Conservation (phyloP, 1,140 invertebrate genomes). For the Nasonia giraulti region DNA sequence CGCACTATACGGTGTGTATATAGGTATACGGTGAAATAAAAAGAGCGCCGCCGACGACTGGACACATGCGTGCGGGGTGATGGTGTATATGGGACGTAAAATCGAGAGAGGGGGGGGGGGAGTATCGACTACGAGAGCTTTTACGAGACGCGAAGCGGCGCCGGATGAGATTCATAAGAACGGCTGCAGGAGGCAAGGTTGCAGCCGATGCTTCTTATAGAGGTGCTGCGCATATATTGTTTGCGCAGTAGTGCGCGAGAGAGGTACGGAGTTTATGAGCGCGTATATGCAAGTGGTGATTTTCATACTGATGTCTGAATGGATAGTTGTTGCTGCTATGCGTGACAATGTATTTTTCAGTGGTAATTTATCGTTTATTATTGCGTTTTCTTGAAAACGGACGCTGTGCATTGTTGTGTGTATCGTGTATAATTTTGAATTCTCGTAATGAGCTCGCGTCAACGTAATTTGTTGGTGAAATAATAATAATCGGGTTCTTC, state of each 20-base stretch:
- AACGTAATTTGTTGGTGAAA: no score
- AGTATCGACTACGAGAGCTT: slow-evolving; percentile 17
- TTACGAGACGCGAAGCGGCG: slow-evolving; percentile 33
- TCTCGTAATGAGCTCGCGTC: no score
- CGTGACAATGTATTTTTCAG: no score
- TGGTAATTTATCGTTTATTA: no score
- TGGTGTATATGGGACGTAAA: slow-evolving; percentile 12
- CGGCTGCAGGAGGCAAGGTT: background rate
- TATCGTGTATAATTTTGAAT: no score
- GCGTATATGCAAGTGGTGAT: background rate
- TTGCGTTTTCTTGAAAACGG: no score
- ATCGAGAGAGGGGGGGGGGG: background rate
- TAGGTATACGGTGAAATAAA: background rate
- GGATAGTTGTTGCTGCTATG: no score
- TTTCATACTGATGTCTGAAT: background rate
- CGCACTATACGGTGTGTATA: no score
- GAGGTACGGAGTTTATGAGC: background rate
- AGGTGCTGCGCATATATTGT: background rate
- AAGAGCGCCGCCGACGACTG: background rate
- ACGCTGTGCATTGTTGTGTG: no score
- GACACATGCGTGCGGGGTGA: background rate
- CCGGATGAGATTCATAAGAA: slow-evolving; percentile 14
- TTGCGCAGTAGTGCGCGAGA: no score
- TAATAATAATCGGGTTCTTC: no score
- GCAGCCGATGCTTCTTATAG: slow-evolving; percentile 8